A percentile compares a stretch with the other conserved stretches of the same genome.
These are phyloP conservation scores for Anaspis maculata DNA, from an alignment of 2,888 invertebrate species.

Conservation along the genomic window DNA sequence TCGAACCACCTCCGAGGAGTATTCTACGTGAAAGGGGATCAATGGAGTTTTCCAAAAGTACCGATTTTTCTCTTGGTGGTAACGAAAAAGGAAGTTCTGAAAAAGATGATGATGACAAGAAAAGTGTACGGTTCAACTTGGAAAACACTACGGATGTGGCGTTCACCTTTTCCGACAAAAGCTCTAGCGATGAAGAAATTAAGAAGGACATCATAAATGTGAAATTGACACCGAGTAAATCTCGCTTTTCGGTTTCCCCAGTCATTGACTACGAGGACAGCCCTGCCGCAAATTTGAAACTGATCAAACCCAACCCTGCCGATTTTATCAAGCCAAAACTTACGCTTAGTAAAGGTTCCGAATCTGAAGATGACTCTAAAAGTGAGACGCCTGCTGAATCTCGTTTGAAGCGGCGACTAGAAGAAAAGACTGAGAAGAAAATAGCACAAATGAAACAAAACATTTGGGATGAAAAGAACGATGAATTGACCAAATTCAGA, in stretches of 20 bases:
- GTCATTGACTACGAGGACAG: constrained; percentile 25
- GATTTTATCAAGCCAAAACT: constrained; percentile 53
- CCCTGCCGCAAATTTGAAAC: constrained; percentile 32
- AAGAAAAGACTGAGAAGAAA: constrained; percentile 43
- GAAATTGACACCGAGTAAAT: constrained; percentile 22
- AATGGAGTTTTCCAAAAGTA: constrained; percentile 33
- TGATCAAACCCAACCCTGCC: constrained; percentile 49
- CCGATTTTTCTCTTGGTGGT: constrained; percentile 34
- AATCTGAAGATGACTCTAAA: constrained; percentile 42
- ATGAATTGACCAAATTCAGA: constrained; percentile 38
- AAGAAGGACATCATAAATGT: constrained; percentile 29
- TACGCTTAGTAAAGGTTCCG: constrained; percentile 44
- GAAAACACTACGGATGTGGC: constrained; percentile 43
- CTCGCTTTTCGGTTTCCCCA: constrained; percentile 31
- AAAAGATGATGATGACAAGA: constrained; percentile 63
- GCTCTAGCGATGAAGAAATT: constrained; percentile 29
- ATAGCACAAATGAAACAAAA: constrained; percentile 49
- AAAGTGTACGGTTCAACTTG: constrained; percentile 63
- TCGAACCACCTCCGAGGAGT: constrained; percentile 44
- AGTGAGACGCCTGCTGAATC: constrained; percentile 21
- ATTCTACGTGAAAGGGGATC: constrained; percentile 54
- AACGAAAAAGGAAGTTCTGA: constrained; percentile 30
- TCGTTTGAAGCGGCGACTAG: constrained; percentile 21
- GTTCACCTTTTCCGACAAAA: constrained; percentile 37
- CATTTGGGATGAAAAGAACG: constrained; percentile 44